These are phyloP conservation scores for Anoplius nigerrimus DNA, from an alignment of 2,888 invertebrate genomes.

Conservation along the genomic window DNA sequence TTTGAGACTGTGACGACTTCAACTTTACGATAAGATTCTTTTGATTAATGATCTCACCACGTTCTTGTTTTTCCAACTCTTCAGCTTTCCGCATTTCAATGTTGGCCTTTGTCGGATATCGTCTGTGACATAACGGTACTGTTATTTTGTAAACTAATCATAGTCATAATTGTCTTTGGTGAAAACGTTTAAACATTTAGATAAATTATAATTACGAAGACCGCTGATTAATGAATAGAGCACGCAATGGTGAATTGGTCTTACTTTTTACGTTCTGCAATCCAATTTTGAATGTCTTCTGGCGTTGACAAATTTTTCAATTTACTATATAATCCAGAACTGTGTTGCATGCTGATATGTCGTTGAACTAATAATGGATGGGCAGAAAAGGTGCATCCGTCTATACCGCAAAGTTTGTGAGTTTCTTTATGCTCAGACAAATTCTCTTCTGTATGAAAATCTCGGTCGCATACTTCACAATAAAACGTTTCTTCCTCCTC, in stretches of 20 bases:
- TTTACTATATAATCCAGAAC: constrained; percentile 87
- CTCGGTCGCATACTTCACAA: constrained; percentile 90
- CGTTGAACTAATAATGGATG: constrained; percentile 87
- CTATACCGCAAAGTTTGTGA: constrained; percentile 87
- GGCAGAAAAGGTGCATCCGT: constrained; percentile 87
- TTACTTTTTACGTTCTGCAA: constrained; percentile 84
- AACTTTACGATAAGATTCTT: constrained; percentile 47
- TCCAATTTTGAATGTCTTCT: constrained; percentile 91
- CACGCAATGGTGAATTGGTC: not conserved
- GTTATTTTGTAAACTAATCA: not conserved
- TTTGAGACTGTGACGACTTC: constrained; percentile 58
- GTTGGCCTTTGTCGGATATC: constrained; percentile 85
- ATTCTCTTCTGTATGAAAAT: constrained; percentile 79
- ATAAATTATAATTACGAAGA: not conserved
- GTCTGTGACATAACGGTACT: constrained; percentile 75
- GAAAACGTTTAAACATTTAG: not conserved
- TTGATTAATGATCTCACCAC: constrained; percentile 84
- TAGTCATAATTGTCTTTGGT: no score
- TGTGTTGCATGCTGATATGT: constrained; percentile 90
- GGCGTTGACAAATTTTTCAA: constrained; percentile 85
- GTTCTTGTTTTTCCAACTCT: constrained; percentile 81
- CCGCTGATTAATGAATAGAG: not conserved
- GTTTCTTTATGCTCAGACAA: constrained; percentile 83
- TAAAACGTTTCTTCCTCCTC: constrained; percentile 73
- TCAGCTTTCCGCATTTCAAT: constrained; percentile 80